Percentiles rank a stretch among this genome's conserved stretches.
These are phyloP conservation scores for Paracyprichromis sp. DNA, from an alignment of 2,113 vertebrate species.

Conservation along the genomic window DNA sequence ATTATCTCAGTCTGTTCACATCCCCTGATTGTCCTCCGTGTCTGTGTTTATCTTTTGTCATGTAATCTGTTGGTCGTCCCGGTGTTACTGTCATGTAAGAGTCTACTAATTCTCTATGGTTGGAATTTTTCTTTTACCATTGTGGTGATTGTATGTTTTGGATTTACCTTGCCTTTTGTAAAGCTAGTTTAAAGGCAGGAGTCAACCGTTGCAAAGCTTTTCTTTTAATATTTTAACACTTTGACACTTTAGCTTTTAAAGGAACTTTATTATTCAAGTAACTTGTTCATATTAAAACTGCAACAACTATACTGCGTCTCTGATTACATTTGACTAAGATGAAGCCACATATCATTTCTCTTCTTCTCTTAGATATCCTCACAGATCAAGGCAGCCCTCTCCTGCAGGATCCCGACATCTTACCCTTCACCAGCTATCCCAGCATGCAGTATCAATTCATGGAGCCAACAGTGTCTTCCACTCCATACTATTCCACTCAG, in stretches of 20 bases:
- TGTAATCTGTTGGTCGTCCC: neutral
- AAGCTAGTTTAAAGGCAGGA: neutral
- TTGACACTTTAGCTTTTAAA: neutral
- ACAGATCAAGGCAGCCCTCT: constrained; percentile 81
- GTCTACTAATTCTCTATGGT: neutral
- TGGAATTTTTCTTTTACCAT: neutral
- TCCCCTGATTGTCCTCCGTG: neutral
- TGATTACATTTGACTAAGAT: neutral
- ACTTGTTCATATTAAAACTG: neutral
- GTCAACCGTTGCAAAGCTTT: neutral
- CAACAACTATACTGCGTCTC: neutral
- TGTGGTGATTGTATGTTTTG: neutral
- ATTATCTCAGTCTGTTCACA: neutral
- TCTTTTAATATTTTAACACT: neutral
- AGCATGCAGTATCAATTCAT: constrained; percentile 78
- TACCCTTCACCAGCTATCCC: constrained; percentile 79
- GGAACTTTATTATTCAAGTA: neutral
- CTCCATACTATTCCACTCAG: constrained; percentile 83
- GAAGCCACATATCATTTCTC: neutral
- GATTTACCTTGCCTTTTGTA: neutral
- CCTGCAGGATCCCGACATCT: constrained; percentile 80
- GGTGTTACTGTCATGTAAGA: neutral
- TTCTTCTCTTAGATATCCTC: constrained; percentile 76
- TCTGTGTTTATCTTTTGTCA: neutral
- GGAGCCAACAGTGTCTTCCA: constrained; percentile 77